Evolutionary conservation across 2,888 invertebrate genomes (phyloP).

Genomic region (Gastrophysa polygoni): DNA sequence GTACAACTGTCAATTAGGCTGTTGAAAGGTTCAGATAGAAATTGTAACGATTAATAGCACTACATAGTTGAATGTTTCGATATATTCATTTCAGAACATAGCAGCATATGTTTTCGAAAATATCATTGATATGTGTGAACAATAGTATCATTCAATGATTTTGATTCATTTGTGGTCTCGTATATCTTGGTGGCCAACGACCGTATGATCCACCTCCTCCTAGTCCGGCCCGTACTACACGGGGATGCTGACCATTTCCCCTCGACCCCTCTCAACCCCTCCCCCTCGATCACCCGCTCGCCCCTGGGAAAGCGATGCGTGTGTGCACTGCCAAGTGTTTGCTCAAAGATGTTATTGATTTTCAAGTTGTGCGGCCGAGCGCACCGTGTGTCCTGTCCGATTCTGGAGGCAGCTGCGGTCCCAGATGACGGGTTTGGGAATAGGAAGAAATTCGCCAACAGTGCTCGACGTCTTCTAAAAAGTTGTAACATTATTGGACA

Average conservation of each 20-base stretch:
- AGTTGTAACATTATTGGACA: too few species aligned
- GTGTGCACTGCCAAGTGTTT: constrained; percentile 60
- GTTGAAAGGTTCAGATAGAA: too few species aligned
- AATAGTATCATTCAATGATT: too few species aligned
- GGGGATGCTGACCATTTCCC: constrained; percentile 35
- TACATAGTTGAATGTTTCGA: too few species aligned
- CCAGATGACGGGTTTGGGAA: not conserved
- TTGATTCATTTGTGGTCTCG: not conserved
- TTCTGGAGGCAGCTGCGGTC: constrained; percentile 45
- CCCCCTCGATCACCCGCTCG: constrained; percentile 36
- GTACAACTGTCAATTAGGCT: too few species aligned
- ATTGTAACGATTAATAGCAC: too few species aligned
- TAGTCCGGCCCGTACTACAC: constrained; percentile 32
- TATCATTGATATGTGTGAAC: too few species aligned
- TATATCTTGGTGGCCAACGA: not conserved
- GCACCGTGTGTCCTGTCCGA: constrained; percentile 44
- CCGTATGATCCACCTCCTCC: not conserved
- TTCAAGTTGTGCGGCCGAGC: constrained; percentile 54
- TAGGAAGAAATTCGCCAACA: not conserved
- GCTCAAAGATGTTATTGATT: constrained; percentile 61
- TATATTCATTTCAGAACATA: too few species aligned
- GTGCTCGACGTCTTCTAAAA: too few species aligned
- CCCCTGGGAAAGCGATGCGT: constrained; percentile 56
- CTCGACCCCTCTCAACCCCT: constrained; percentile 39
- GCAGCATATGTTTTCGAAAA: too few species aligned